Evolutionary conservation across 2,797 vertebrate species (phyloP).

Genomic region (Ctenosaura bakeri): DNA sequence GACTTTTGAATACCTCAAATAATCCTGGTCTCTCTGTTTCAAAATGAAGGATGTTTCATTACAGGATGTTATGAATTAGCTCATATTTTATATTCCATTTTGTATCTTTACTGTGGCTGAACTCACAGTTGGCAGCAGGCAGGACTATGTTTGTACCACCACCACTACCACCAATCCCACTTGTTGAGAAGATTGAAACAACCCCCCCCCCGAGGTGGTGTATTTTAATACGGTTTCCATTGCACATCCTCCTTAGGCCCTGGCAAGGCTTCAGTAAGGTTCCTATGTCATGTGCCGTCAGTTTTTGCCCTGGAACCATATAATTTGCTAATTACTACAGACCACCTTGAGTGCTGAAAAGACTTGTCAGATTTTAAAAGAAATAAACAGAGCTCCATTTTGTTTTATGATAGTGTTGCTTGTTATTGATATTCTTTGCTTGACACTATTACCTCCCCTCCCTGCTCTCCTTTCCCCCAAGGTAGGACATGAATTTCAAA

Average conservation of each 20-base stretch:
- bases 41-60: no score
- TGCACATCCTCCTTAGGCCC: not conserved
- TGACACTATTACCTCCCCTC: not conserved
- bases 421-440: not conserved
- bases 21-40: no score
- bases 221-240: not conserved
- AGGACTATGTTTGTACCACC: no score
- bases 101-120: no score
- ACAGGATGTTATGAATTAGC: no score
- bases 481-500: not conserved
- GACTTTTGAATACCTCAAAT: no score
- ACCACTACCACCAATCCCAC: no score
- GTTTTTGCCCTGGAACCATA: not conserved
- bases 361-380: not conserved
- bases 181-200: not conserved
- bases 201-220: not conserved
- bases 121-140: no score
- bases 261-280: not conserved
- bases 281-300: not conserved
- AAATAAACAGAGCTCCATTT: not conserved
- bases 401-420: not conserved
- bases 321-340: not conserved
- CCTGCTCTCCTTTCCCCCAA: not conserved
- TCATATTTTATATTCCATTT: no score
- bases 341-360: not conserved